Percentiles rank a stretch among this genome's conserved stretches.
Evolutionary conservation across 2,888 invertebrate genomes (phyloP).

Genomic region (Cheilosia urbana): DNA sequence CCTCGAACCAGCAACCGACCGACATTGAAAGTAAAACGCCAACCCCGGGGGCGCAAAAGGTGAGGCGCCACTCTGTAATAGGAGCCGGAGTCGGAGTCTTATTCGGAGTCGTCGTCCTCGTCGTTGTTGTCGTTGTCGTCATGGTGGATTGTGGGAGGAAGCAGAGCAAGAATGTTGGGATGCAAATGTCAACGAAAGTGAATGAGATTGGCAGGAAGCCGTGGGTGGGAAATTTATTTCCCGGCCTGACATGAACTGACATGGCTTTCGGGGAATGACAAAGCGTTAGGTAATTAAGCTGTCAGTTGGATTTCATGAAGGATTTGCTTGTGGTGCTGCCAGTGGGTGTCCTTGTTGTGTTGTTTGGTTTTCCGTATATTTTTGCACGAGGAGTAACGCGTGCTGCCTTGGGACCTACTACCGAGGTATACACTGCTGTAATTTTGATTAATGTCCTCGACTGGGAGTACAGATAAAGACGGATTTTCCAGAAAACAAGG

Average conservation of each 20-base stretch:
- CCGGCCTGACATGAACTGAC: slow-evolving; percentile 59
- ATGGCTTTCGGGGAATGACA: slow-evolving; percentile 73
- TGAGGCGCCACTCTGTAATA: slow-evolving; percentile 62
- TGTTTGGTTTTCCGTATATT: slow-evolving; percentile 18
- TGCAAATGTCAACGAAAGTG: slow-evolving; percentile 76
- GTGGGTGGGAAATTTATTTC: slow-evolving; percentile 73
- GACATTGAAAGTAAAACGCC: slow-evolving; percentile 72
- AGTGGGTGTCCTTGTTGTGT: slow-evolving; percentile 38
- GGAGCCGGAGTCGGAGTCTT: not conserved
- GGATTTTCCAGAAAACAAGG: no score
- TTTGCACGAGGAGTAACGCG: not conserved
- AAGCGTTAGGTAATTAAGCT: slow-evolving; percentile 76
- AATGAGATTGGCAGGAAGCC: slow-evolving; percentile 72
- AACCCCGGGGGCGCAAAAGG: slow-evolving; percentile 50
- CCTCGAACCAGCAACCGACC: slow-evolving; percentile 51
- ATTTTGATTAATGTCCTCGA: slow-evolving; percentile 35
- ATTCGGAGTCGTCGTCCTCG: not conserved
- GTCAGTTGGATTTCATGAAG: slow-evolving; percentile 73
- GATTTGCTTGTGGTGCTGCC: slow-evolving; percentile 62
- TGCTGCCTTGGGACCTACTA: not conserved
- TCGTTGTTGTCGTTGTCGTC: not conserved
- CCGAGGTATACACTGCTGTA: not conserved
- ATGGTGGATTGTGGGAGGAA: slow-evolving; percentile 25
- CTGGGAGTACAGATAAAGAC: not conserved
- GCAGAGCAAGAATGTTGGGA: slow-evolving; percentile 48